These are phyloP conservation scores for Zootermopsis nevadensis DNA, from an alignment of 2,888 invertebrate species.

Conservation along the genomic window DNA sequence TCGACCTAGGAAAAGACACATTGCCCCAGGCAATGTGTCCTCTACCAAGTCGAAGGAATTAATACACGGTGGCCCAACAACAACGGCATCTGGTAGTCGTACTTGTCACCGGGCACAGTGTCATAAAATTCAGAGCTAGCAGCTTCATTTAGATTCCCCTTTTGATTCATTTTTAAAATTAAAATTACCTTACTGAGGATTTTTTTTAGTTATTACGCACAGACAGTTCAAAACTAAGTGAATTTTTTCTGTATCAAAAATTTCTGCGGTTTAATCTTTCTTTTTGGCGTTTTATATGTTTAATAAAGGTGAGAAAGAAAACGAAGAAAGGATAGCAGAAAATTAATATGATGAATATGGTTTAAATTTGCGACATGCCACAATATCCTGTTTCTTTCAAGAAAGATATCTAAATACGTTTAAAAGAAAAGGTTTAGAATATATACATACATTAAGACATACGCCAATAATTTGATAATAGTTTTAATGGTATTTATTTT, in stretches of 20 bases:
- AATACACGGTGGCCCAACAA: slow-evolving; percentile 55
- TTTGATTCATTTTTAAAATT: slow-evolving; percentile 49
- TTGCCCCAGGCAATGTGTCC: slow-evolving; percentile 52
- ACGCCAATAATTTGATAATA: background rate
- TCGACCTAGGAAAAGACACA: slow-evolving; percentile 51
- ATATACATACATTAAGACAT: background rate
- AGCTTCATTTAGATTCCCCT: slow-evolving; percentile 51
- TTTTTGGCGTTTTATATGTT: slow-evolving; percentile 38
- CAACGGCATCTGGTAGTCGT: slow-evolving; percentile 56
- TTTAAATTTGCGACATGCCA: background rate
- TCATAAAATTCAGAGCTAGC: slow-evolving; percentile 35
- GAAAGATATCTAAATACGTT: background rate
- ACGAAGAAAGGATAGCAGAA: background rate
- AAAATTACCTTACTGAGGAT: slow-evolving; percentile 28
- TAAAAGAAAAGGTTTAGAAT: background rate
- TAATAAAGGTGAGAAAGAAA: slow-evolving; percentile 33
- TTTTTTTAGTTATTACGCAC: slow-evolving; percentile 18
- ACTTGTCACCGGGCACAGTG: slow-evolving; percentile 55
- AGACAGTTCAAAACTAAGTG: background rate
- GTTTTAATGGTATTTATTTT: background rate
- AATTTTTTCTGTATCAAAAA: slow-evolving; percentile 23
- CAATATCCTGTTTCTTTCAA: background rate
- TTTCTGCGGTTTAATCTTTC: slow-evolving; percentile 37
- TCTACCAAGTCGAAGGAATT: slow-evolving; percentile 50
- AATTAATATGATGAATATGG: slow-evolving; percentile 24